Base-by-base conservation (phyloP, 1,140 invertebrate genomes). In the Spodoptera litura region DNA sequence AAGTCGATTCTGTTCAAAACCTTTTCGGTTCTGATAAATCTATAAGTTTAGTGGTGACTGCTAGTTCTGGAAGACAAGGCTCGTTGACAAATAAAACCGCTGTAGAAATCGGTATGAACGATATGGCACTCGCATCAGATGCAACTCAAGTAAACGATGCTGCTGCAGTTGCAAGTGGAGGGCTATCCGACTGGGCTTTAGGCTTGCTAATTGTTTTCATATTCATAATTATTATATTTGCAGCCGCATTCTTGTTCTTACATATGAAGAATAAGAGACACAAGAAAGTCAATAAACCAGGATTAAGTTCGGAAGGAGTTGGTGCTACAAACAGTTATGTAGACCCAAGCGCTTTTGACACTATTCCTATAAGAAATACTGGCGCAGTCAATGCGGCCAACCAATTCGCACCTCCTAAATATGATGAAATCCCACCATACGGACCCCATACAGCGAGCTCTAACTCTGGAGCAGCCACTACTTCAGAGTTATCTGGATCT, bases 391-490 rank as follows among this genome's bases (percentile, higher is more conserved):
- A 94, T 12, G 89, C 96, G 8, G 95, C 96, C 0, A 96, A 96
- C 49, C 96, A 98, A 88, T 98, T 98, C 81, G 97, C 97, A 11
- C 98, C 97, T 11, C 98, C 98, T 0, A 98, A 98, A 86, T 98
- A 98, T 90, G 98, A 98, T 87, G 98, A 98, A 91, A 98, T 98
- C 78, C 97, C 97, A 15, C 97, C 98, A 2, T 99, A 98, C 85
- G 96, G 96, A 0, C 95, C 95, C 53, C 96, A 96, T 88, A 95
- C 96, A 8, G 96, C 96, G 0, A 97, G 97, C 87, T 97, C 97
- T 11, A 96, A 97, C 92, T 97, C 97, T 4, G 97, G 96, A 0
- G 97, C 97, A n/a, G 97, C 97, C 25, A 98, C 98, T 0, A 98
- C 97, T 0, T 98, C 98, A 0, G 98, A 99, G 90, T 91, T 99